phyloP scores from a whole-genome alignment of 2,888 invertebrate species.

The Coecobrya sp. region DNA sequence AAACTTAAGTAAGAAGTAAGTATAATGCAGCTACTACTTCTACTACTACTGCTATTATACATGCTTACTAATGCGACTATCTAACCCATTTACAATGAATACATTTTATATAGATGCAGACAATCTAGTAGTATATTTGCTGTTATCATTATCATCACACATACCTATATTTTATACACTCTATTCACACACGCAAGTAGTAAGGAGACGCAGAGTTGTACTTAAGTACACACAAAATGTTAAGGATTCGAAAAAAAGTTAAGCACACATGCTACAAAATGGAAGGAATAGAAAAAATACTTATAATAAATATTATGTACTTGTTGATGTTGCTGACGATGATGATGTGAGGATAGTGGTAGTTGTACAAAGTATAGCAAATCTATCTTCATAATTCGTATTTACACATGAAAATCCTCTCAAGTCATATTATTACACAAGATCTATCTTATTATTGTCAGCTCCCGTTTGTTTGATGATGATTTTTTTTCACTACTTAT shows the following conservation, averaged over 20 bases:
- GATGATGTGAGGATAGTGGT: constrained; percentile 62
- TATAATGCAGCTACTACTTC: not conserved
- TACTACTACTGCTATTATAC: constrained; percentile 18
- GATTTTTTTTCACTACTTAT: constrained; percentile 55
- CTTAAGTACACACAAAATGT: constrained; percentile 61
- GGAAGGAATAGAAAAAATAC: constrained; percentile 16
- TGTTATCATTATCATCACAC: constrained; percentile 39
- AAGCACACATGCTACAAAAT: constrained; percentile 41
- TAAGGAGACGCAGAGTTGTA: not conserved
- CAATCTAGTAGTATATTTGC: constrained; percentile 20
- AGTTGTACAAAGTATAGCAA: constrained; percentile 71
- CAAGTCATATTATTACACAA: constrained; percentile 82
- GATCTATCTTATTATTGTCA: constrained; percentile 81
- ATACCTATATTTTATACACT: constrained; percentile 32
- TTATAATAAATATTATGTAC: constrained; percentile 72
- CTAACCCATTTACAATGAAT: constrained; percentile 37
- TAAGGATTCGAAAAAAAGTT: constrained; percentile 28
- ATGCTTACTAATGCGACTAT: constrained; percentile 38
- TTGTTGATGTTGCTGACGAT: constrained; percentile 70
- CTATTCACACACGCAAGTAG: not conserved
- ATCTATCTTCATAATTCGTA: constrained; percentile 82
- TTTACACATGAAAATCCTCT: constrained; percentile 82
- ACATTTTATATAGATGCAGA: not conserved
- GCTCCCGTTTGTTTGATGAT: constrained; percentile 77
- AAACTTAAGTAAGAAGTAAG: constrained; percentile 37